These are phyloP conservation scores for Atherinosoma microstoma DNA, from an alignment of 2,797 vertebrate genomes.

Conservation along the genomic window DNA sequence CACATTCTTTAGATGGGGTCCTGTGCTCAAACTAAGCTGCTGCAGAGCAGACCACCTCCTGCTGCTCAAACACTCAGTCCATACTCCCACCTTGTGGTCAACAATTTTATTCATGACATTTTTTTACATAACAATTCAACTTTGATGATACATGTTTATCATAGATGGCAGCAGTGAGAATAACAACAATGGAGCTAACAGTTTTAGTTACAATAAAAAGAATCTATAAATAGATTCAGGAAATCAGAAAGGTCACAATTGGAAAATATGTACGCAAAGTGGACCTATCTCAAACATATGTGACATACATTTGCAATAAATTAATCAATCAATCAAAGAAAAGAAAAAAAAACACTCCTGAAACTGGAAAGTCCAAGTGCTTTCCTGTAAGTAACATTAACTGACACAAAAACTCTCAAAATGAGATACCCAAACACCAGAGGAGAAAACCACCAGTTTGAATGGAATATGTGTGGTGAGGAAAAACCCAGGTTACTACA, in stretches of 20 bases:
- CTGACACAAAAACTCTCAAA: slow-evolving; percentile 56
- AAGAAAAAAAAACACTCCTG: neutral
- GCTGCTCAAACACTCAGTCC: slow-evolving; percentile 30
- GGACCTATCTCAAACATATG: neutral
- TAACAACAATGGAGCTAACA: neutral
- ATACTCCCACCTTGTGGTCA: slow-evolving; percentile 56
- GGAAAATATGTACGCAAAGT: neutral
- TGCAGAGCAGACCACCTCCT: slow-evolving; percentile 31
- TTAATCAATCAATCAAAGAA: neutral
- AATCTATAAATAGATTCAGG: slow-evolving; percentile 10
- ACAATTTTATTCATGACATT: slow-evolving; percentile 28
- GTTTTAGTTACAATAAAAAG: neutral
- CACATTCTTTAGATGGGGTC: slow-evolving; percentile 31
- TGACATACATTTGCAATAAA: neutral
- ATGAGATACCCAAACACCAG: slow-evolving; percentile 58
- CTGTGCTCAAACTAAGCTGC: neutral
- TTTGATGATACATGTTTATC: slow-evolving; percentile 3
- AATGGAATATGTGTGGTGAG: slow-evolving; percentile 53
- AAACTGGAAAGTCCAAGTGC: slow-evolving; percentile 31
- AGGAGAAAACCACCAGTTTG: slow-evolving; percentile 35
- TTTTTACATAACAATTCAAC: neutral
- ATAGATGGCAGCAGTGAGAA: neutral
- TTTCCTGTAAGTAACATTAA: slow-evolving; percentile 30
- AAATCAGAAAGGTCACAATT: neutral
- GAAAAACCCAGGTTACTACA: slow-evolving; percentile 47